Evolutionary conservation across 2,113 vertebrate species (phyloP), one percentile per base, ranked within the genome.

Genomic region (Neomonachus schauinslandi): DNA sequence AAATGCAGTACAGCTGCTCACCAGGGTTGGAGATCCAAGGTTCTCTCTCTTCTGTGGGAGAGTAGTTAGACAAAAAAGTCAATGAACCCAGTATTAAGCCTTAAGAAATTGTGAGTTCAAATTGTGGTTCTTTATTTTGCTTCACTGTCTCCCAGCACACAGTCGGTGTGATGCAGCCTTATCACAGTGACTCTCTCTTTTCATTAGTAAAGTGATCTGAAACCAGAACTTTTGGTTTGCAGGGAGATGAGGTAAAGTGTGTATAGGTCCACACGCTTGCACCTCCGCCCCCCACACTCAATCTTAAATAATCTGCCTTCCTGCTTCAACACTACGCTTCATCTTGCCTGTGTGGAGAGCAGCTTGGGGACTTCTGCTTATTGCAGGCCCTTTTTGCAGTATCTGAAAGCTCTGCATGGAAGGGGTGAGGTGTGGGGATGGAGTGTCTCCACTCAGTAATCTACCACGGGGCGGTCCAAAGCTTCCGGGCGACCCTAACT

Each of bases 31-130:
- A 86, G 22, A 94, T 21, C 21, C 21, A 63, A 63, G 31, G 19
- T 86, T 77, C 49, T 86, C n/a, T 65, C 3, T 97, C 33, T 91
- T 53, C 74, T 39, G 63, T 95, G 55, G 72, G 21, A 80, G 24
- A 59, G 39, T 63, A 57, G 79, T 81, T 77, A 79, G 74, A 53
- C n/a, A 85, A 12, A 91, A 90, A 67, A 83, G 22, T 89, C 42
- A 69, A 3, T 12, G 7, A 93, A 2, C 28, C 9, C 91, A 51
- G 8, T 49, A 53, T 31, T 39, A 91, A 57, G 11, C 55, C 61
- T 95, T 91, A 79, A 57, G 61, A 77, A 61, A 33, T 5, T 77
- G 63, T 77, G 82, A 63, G 61, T 91, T 39, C 3, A 12, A 83
- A 57, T 69, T 1, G 2, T 67, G 31, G n/a, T 61, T 86, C 42